phyloP scores from a whole-genome alignment of 2,888 invertebrate genomes.

The Invenusta paracnida region DNA sequence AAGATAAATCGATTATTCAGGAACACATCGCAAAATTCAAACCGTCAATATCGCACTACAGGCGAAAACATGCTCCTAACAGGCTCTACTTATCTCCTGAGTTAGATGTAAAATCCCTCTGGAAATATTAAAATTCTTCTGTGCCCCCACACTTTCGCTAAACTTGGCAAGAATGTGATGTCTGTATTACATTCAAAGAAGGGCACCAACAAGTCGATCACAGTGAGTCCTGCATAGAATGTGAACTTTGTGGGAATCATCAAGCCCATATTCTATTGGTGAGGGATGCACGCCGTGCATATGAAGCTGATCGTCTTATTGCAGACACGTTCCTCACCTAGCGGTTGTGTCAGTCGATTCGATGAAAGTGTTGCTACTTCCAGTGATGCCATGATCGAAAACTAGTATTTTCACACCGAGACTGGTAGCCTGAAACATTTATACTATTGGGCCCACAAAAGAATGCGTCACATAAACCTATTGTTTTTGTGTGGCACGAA shows the following conservation, averaged over 20 bases:
- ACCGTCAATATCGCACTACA: not conserved
- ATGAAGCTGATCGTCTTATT: not conserved
- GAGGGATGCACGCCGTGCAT: not conserved
- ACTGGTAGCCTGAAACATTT: not conserved
- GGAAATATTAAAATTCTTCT: not conserved
- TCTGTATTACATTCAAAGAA: not conserved
- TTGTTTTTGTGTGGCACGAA: not conserved
- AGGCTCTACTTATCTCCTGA: not conserved
- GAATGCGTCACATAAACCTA: not conserved
- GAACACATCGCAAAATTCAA: not conserved
- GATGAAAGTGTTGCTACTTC: not conserved
- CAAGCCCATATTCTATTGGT: not conserved
- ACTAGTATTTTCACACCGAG: not conserved
- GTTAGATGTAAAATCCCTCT: not conserved
- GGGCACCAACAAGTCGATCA: not conserved
- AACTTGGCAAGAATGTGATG: not conserved
- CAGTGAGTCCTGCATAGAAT: not conserved
- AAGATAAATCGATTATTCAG: not conserved
- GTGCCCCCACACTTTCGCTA: not conserved
- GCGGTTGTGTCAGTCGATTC: not conserved
- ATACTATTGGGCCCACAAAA: not conserved
- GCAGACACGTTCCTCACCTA: not conserved
- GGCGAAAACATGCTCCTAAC: not conserved
- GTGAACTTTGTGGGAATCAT: not conserved
- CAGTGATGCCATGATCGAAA: not conserved